Evolutionary conservation across 2,797 vertebrate species (phyloP), one percentile per base, ranked within the genome.

Genomic region (Acanthopagrus latus): DNA sequence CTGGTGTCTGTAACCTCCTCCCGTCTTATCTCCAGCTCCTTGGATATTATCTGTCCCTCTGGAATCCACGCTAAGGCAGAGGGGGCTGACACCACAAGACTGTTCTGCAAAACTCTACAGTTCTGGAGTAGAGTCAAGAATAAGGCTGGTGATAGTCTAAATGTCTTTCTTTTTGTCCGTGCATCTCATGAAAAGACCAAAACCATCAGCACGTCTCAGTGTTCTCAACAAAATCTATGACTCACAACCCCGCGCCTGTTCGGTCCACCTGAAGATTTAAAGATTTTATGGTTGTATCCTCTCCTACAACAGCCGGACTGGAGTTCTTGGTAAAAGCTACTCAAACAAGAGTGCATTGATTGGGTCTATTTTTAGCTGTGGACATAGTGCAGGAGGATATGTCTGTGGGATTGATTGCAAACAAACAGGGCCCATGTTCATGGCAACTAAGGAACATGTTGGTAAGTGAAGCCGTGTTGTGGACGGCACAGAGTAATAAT

Each of bases 21-120:
- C 63, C 38, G 10, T 86, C 73, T 84, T 74, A 78, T 83, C 79
- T 85, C 33, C 27, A 60, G 58, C 67, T 80, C 70, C 21, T 55
- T 41, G 70, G 76, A 71, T 68, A 60, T 43, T 72, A 80, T 87
- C 75, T 79, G 51, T 48, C 70, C 1, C 33, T 16, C 64, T 23
- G 59, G 67, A 82, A 69, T 72, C 71, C 77, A 2, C 44, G 18
- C 25, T 14, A 0, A 59, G 3, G 50, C 50, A 58, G 18, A 43
- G 41, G 56, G 18, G 9, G 50, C 17, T 0, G 11, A n/a, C 10
- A 2, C 27, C 3, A 12, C 21, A 51, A 52, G 18, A 48, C 13
- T 20, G 41, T 20, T 38, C 51, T n/a, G n/a, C 41, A 66, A 60
- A 60, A 44, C 16, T 43, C 23, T 3, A 23, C 29, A 29, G 29